These are phyloP conservation scores for Mylabris sibirica DNA, from an alignment of 2,888 invertebrate genomes.

Conservation along the genomic window DNA sequence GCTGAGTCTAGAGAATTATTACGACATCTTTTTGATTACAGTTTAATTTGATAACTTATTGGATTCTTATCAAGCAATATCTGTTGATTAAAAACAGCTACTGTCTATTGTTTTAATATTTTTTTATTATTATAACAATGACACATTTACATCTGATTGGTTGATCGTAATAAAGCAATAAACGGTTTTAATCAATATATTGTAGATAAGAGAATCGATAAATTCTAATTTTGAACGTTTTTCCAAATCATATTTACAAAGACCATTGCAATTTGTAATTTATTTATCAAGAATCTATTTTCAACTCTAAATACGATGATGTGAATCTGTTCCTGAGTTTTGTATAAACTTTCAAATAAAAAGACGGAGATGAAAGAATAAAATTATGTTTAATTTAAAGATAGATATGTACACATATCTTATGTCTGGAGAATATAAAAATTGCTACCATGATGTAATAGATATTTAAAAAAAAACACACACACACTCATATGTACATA, in stretches of 20 bases:
- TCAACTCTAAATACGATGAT: not conserved
- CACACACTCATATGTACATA: too few relatives aligned
- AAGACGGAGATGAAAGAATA: not conserved
- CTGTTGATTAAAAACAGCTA: not conserved
- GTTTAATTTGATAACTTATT: not conserved
- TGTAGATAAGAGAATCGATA: not conserved
- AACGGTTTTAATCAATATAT: not conserved
- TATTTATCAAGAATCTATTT: conserved; percentile 9
- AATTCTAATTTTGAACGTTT: not conserved
- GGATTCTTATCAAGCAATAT: not conserved
- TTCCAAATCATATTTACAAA: not conserved
- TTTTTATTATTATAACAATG: not conserved
- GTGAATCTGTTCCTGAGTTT: not conserved
- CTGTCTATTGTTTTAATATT: not conserved
- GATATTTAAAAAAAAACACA: not conserved
- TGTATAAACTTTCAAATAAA: not conserved
- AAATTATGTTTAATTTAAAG: not conserved
- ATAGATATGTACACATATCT: not conserved
- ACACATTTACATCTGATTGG: not conserved
- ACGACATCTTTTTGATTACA: too few relatives aligned
- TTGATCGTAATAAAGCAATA: not conserved
- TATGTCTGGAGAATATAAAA: not conserved
- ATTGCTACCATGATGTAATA: not conserved
- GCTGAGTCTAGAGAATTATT: too few relatives aligned
- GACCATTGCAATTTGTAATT: conserved; percentile 6